Conservation (phyloP, 1,140 invertebrate genomes). For the Cotesia typhae region DNA sequence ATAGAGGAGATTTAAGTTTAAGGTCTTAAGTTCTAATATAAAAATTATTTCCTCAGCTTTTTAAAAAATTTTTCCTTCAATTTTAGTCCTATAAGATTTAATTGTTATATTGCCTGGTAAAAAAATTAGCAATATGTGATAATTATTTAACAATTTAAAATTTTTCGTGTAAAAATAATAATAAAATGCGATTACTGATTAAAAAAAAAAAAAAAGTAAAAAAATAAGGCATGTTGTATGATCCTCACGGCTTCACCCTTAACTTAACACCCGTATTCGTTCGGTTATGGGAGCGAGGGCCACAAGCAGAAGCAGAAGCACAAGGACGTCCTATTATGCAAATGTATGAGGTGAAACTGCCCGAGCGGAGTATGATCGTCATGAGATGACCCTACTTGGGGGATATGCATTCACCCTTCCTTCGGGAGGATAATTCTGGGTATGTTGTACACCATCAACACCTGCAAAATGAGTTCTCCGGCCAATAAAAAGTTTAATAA, state of each 20-base stretch:
- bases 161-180: neutral
- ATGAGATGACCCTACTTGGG: constrained; percentile 40
- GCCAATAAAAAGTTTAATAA: constrained; percentile 30
- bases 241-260: constrained; percentile 36
- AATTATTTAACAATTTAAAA: too few relatives aligned
- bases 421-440: neutral
- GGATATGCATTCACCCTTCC: constrained; percentile 11
- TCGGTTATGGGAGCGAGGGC: constrained; percentile 44
- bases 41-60: too few relatives aligned
- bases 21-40: too few relatives aligned
- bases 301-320: constrained; percentile 10
- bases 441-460: constrained; percentile 25
- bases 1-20: too few relatives aligned
- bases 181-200: neutral
- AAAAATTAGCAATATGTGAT: too few relatives aligned
- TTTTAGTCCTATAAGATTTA: too few relatives aligned
- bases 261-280: constrained; percentile 49
- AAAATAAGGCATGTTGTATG: constrained; percentile 28
- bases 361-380: constrained; percentile 51
- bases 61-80: too few relatives aligned
- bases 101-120: too few relatives aligned
- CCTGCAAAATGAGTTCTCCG: constrained; percentile 17
- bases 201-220: neutral
- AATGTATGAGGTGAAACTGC: constrained; percentile 51
- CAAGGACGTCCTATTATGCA: constrained; percentile 52